Evolutionary conservation across 2,113 vertebrate genomes (phyloP), one percentile per base, ranked within the genome.

Genomic region (Hemichromis elongatus): DNA sequence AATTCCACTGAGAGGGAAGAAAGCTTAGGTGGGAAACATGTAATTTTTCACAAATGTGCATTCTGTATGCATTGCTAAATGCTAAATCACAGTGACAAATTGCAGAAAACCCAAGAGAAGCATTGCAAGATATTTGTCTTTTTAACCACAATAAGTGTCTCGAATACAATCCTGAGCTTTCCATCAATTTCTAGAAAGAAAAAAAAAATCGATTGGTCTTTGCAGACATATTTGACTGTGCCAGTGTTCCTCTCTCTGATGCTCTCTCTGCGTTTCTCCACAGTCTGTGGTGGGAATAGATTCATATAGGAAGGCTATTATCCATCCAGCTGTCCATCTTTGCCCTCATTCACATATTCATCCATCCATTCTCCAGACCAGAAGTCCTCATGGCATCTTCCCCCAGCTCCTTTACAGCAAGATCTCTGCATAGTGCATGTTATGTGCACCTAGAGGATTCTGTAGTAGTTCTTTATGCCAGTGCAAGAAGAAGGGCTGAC

Each of bases 271-370:
- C 78, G 11, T 87, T 89, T 59, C 40, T 57, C 70, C 33, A 4
- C 54, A 66, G 53, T 54, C 79, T 84, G 73, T 6, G 26, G 37
- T 52, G 82, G 85, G 79, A 90, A 84, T 57, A 73, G 7, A 87
- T 89, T 91, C 47, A 66, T 80, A 80, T 79, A 77, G 82, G 80
- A 5, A 47, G 24, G 28, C 82, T 61, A 45, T 92, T 90, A 88
- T 91, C 93, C 92, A 93, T 93, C 92, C 92, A 93, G 92, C 92
- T 93, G 92, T 82, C 75, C 85, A 26, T 82, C 84, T 61, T 9
- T 8, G 5, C 70, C 9, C 77, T 83, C 80, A 24, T 78, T 80
- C 81, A 53, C n/a, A 0, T 68, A 84, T 80, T 83, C 85, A 70
- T 82, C 55, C 77, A 59, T 79, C 35, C 59, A 18, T 68, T 66